Evolutionary conservation across 2,797 vertebrate species (phyloP), one percentile per base, ranked within the genome.

Genomic region (Myripristis jacobus): DNA sequence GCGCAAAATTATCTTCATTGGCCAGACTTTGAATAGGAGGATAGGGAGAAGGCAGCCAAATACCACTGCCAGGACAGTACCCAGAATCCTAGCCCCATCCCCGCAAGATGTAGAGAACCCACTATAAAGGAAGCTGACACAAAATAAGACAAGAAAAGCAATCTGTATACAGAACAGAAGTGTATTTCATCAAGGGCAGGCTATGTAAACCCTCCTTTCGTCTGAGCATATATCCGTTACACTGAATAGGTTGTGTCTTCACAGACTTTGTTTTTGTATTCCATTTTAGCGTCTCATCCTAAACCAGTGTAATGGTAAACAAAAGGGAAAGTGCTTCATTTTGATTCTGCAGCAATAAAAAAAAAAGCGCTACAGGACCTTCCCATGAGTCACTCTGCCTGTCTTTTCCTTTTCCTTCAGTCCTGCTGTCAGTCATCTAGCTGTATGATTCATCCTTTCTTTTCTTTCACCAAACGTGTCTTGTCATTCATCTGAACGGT

Each of bases 91-190:
- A 52, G 55, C 29, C 38, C 73, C 25, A 51, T 66, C 57, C 66
- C 66, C 60, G 55, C 57, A 11, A 69, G 59, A 71, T 82, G 80
- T 81, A 66, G 36, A 83, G 70, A 72, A 65, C 59, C 46, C 36
- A 27, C 38, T 56, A 64, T 57, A 62, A 56, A 63, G 4, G 34
- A 36, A 10, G 69, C 54, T 70, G 71, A 65, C 68, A 64, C 34
- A 69, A 36, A 81, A 47, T 66, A 12, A 58, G 31, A 61, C 56
- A 57, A 61, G 48, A 59, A 48, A 41, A 13, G 57, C 21, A 43
- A 6, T 54, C 38, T 61, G 43, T 73, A 79, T 53, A 63, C 61
- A 70, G 68, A 62, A 34, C 58, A 63, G 38, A 62, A 60, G 66
- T 13, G 1, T 61, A 62, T 78, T 75, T 44, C 60, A 69, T 70